These are phyloP conservation scores for Epinotia ramella DNA, from an alignment of 2,888 invertebrate species.

Conservation along the genomic window DNA sequence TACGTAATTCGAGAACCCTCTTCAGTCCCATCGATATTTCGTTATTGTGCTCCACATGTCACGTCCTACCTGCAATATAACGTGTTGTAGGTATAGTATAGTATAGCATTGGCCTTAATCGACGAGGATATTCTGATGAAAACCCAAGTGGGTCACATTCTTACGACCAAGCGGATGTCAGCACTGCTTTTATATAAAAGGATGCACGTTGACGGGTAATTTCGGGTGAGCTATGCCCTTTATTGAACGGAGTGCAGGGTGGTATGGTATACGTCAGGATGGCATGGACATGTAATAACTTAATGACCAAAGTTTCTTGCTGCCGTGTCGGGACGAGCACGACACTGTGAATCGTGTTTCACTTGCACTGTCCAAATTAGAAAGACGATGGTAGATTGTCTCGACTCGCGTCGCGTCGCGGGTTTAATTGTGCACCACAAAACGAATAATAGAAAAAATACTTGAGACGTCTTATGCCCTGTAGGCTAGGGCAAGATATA, in stretches of 20 bases:
- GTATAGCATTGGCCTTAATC: conserved; percentile 40
- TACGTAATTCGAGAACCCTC: conserved; percentile 33
- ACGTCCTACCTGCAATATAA: conserved; percentile 32
- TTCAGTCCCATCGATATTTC: conserved; percentile 38
- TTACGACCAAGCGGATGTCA: conserved; percentile 22
- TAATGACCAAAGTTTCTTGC: background rate
- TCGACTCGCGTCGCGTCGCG: no score
- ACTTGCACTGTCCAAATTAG: no score
- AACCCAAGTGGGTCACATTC: conserved; percentile 40
- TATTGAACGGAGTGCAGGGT: background rate
- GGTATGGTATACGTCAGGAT: background rate
- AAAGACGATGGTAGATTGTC: no score
- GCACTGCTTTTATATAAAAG: background rate
- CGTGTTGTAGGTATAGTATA: background rate
- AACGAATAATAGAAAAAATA: no score
- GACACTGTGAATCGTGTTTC: no score
- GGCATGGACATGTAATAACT: background rate
- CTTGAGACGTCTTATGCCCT: no score
- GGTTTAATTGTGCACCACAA: no score
- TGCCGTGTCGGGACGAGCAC: no score
- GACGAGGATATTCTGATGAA: conserved; percentile 43
- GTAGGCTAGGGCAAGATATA: no score
- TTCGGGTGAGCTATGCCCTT: background rate
- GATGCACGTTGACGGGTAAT: background rate
- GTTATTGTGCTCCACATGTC: conserved; percentile 36